A percentile compares a stretch with the other conserved stretches of the same genome.
Evolutionary conservation across 1,140 invertebrate genomes (phyloP).

Genomic region (Melitaea cinxia): DNA sequence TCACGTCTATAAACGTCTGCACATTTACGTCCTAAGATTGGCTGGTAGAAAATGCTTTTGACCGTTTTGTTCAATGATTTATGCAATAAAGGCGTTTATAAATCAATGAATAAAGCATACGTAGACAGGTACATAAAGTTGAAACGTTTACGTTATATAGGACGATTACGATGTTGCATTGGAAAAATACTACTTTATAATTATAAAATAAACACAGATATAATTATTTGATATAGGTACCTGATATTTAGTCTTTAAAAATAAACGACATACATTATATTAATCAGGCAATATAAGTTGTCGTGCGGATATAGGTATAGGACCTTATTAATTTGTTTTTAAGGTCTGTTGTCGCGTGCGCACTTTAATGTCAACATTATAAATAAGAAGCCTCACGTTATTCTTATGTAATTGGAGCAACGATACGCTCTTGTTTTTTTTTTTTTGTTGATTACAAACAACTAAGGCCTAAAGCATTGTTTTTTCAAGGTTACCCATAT

Average conservation of each 20-base stretch:
- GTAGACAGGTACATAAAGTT: too few species aligned
- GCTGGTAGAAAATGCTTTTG: too few species aligned
- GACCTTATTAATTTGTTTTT: slow-evolving; percentile 32
- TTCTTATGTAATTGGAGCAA: slow-evolving; percentile 50
- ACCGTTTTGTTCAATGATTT: too few species aligned
- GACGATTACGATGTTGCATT: background rate
- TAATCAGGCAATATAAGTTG: slow-evolving; percentile 21
- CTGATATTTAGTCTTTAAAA: slow-evolving; percentile 28
- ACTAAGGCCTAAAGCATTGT: slow-evolving; percentile 68
- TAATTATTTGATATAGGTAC: background rate
- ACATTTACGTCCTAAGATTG: too few species aligned
- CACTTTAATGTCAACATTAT: slow-evolving; percentile 31
- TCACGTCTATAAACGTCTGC: too few species aligned
- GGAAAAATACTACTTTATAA: background rate
- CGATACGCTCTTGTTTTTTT: slow-evolving; percentile 45
- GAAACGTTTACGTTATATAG: background rate
- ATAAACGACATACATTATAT: slow-evolving; percentile 23
- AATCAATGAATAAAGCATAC: too few species aligned
- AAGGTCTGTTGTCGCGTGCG: slow-evolving; percentile 38
- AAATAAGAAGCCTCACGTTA: slow-evolving; percentile 16
- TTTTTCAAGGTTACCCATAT: slow-evolving; percentile 71
- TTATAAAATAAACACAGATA: background rate
- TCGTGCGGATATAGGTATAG: slow-evolving; percentile 8
- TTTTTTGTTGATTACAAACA: slow-evolving; percentile 69
- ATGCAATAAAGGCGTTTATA: too few species aligned